Evolutionary conservation across 2,113 vertebrate species (phyloP), one percentile per base, ranked within the genome.

Genomic region (Silurus asotus): DNA sequence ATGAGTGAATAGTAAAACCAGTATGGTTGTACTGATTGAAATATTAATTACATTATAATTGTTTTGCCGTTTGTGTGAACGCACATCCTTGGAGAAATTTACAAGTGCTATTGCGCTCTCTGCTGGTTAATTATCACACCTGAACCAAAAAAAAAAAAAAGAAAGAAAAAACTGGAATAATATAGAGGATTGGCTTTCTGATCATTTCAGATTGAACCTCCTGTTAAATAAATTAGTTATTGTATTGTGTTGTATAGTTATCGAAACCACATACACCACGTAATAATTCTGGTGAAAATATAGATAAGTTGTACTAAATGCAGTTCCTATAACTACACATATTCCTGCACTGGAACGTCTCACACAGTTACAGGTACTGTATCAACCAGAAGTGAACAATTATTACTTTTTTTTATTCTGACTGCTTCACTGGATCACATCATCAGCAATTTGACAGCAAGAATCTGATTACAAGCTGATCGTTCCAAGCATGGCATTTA

Each of bases 91-190:
- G 19, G 9, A 11, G 2, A 49, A 74, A 74, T 5, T 2, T 8
- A 17, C n/a, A 56, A 37, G 15, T 8, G 2, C 19, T 69, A 25
- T 74, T 37, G 37, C 64, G 25, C 80, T n/a, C 56, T 77, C 87
- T 88, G 79, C 83, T 88, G 87, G 72, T 17, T 37, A 61, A 51
- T n/a, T 14, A n/a, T 2, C 8, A 70, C 17, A 37, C 67, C 67
- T 69, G 67, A 15, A 17, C 28, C 5, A 45, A 37, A 23, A 45
- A 74, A 67, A 28, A 37, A 5, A 69, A 10, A 23, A n/a, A 64
- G 0, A 64, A n/a, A 61, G 2, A 19, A 61, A 8, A 62, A 20
- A 19, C 17, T 62, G 61, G 5, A 28, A 3, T 69, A 17, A 37
- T 25, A 37, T 69, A 69, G 2, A 15, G 25, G 5, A 15, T 15